A percentile compares a stretch with the other conserved stretches of the same genome.
These are phyloP conservation scores for Wasmannia auropunctata DNA, from an alignment of 1,140 invertebrate genomes.

Conservation along the genomic window DNA sequence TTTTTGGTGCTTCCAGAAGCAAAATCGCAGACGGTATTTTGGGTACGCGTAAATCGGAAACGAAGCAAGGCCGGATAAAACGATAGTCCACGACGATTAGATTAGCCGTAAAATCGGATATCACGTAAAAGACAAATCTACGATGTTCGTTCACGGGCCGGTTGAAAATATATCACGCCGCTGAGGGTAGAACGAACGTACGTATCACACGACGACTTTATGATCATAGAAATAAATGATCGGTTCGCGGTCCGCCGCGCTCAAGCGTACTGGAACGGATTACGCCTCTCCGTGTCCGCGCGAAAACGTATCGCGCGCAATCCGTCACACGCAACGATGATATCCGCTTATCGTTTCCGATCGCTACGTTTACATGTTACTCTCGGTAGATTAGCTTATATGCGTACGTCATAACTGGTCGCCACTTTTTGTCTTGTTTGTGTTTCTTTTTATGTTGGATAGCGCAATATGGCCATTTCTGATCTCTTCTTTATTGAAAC, in stretches of 20 bases:
- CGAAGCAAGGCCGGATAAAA: neutral
- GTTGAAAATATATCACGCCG: slow-evolving; percentile 48
- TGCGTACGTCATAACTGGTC: neutral
- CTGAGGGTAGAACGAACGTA: slow-evolving; percentile 51
- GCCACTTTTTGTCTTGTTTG: neutral
- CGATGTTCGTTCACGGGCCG: slow-evolving; percentile 42
- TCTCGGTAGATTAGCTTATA: slow-evolving; percentile 26
- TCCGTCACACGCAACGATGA: slow-evolving; percentile 34
- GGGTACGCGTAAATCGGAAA: slow-evolving; percentile 3
- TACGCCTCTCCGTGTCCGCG: slow-evolving; percentile 25
- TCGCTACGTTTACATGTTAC: slow-evolving; percentile 30
- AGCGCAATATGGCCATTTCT: neutral
- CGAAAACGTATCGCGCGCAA: slow-evolving; percentile 38
- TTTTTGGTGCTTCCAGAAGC: neutral
- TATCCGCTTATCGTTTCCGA: slow-evolving; percentile 36
- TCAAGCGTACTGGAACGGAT: slow-evolving; percentile 36
- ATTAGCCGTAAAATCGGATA: slow-evolving; percentile 70
- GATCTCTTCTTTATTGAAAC: neutral
- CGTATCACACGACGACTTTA: slow-evolving; percentile 16
- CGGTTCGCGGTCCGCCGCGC: neutral
- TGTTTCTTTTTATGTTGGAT: neutral
- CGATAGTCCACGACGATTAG: slow-evolving; percentile 40
- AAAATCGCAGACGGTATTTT: neutral
- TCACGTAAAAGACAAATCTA: slow-evolving; percentile 60
- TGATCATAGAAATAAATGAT: slow-evolving; percentile 64